Evolutionary conservation across 2,797 vertebrate species (phyloP), one percentile per base, ranked within the genome.

Genomic region (Clarias laeviceps): DNA sequence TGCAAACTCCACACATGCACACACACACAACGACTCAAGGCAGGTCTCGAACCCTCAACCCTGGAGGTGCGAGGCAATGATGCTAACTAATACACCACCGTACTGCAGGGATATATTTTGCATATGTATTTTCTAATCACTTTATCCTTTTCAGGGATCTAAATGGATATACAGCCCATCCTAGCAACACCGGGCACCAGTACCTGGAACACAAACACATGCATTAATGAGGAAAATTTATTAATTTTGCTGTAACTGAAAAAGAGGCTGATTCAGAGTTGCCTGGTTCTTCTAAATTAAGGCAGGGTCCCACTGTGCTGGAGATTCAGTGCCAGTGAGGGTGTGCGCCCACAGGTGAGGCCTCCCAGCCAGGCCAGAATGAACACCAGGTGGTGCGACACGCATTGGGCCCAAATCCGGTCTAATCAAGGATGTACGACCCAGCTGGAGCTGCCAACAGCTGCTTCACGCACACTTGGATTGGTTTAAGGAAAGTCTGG

Each of bases 401-500:
- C 92, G 94, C 93, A 92, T 92, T 90, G 93, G 94, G 93, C 92
- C 87, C 91, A 88, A 90, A 89, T 91, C 91, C 88, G 91, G 89
- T 91, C 93, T 93, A 95, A 93, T 94, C 90, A 94, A 95, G 94
- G 92, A 93, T 94, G 93, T 90, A 85, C 84, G 90, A 90, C 90
- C 94, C 94, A 95, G 94, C 93, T 94, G 94, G 94, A 95, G 92
- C 91, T 87, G 92, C 91, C 89, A 94, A 94, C 95, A 96, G 95
- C 94, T 96, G 95, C 94, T 94, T 89, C 77, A 88, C 84, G 86
- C 89, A 88, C 93, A 93, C 92, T 92, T 87, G 90, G 90, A 91
- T 82, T 94, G 93, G 93, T 93, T 94, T 91, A 92, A 92, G 93
- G 93, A 92, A 85, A 90, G 91, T 91, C 88, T 85, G 90, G 89